phyloP scores from a whole-genome alignment of 2,113 vertebrate genomes.

The Nesogale talazaci region DNA sequence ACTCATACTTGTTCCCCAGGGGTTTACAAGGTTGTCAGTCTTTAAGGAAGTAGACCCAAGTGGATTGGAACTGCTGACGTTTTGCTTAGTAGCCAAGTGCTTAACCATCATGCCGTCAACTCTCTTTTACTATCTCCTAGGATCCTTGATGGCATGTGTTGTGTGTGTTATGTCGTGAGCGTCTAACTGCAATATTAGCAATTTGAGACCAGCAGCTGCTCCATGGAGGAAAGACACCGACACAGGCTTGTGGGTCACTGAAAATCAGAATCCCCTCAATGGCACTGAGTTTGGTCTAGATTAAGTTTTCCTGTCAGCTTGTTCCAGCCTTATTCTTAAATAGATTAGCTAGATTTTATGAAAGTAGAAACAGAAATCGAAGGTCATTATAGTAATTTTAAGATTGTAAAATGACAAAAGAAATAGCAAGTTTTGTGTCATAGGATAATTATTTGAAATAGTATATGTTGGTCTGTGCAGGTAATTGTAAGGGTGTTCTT shows the following conservation, averaged over 20 bases:
- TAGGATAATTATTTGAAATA: constrained; percentile 56
- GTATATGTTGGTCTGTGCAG: constrained; percentile 22
- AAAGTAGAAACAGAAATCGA: constrained; percentile 35
- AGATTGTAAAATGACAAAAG: constrained; percentile 7
- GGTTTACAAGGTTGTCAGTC: not conserved
- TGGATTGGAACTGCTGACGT: not conserved
- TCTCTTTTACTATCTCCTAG: not conserved
- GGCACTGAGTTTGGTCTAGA: too few species aligned
- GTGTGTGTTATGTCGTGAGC: too few species aligned
- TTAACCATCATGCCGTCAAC: not conserved
- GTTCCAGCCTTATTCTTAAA: constrained; percentile 38
- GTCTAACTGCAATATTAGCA: too few species aligned
- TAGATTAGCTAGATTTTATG: constrained; percentile 28
- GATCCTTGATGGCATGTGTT: too few species aligned
- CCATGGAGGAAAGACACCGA: too few species aligned
- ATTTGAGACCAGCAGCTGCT: too few species aligned
- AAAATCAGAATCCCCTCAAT: too few species aligned
- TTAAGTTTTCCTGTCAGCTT: constrained; percentile 33
- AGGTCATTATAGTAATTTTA: constrained; percentile 52
- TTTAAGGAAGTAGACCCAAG: not conserved
- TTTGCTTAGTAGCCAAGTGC: not conserved
- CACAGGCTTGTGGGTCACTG: too few species aligned
- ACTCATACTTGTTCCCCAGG: not conserved
- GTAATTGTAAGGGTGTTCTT: constrained; percentile 42
- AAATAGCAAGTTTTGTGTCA: not conserved